Base-by-base conservation (phyloP, 1,140 invertebrate species). In the Lasioglossum baleicum region DNA sequence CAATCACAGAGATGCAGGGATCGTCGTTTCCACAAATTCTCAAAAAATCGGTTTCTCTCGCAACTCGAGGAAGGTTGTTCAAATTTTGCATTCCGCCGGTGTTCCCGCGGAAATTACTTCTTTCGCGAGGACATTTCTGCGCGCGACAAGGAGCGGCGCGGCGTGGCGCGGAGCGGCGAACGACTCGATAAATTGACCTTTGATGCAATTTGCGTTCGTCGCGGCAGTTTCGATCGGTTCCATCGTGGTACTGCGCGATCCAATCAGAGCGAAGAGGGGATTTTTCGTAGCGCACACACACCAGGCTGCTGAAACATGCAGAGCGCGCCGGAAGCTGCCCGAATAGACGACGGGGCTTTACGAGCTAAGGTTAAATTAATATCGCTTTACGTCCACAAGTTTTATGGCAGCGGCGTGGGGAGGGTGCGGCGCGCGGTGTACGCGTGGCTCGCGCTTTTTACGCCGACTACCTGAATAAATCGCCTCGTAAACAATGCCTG, bases 351-450 rank as follows among this genome's bases (percentile, higher is more conserved):
- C 35, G 35, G 35, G 3, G 26, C 17, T 74, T 51, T 51, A 74
- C 26, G 71, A 51, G 56, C 17, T 20, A 51, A 64, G 31, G 26
- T 65, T 65, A 53, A 74, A 74, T 74, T 65, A 65, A 65, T 74
- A 64, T 48, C 58, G 22, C 17, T 10, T 13, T 13, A 42, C 42
- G 42, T 48, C 22, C 42, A 17, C 22, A 6, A 17, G 15, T 48
- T 73, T 73, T 48, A 73, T 17, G 42, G 17, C 35, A 35, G 35
- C 35, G 35, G 35, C 35, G 26, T 26, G 26, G 26, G 26, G 26
- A 26, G 26, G 26, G 26, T 26, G 26, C 26, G 26, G 26, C 26
- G 26, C 26, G 35, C 17, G 17, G 40, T 22, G 56, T 44, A 72
- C 26, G 70, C 3, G 56, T 26, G 58, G 56, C 70, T 44, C 10